These are phyloP conservation scores for Pycnomerus fuliginosus DNA, from an alignment of 2,888 invertebrate genomes.

Conservation along the genomic window DNA sequence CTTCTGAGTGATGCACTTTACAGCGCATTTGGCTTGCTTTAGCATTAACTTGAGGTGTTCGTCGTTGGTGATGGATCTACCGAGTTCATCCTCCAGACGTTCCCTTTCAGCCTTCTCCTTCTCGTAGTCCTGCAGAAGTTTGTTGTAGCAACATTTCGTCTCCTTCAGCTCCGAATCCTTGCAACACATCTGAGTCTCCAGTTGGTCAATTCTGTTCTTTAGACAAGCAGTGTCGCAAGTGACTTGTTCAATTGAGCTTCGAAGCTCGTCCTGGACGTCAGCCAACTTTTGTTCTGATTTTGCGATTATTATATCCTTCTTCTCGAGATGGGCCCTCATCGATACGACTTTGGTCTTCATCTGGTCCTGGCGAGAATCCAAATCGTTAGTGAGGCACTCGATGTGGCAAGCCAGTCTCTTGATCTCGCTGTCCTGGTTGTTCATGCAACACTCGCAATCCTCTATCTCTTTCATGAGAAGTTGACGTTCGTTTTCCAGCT, in stretches of 20 bases:
- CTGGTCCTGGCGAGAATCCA: constrained; percentile 46
- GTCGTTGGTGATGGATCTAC: constrained; percentile 7
- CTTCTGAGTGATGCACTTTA: constrained; percentile 42
- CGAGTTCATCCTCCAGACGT: constrained; percentile 3
- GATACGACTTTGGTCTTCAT: constrained; percentile 40
- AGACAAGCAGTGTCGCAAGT: constrained; percentile 40
- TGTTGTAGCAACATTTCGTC: no score
- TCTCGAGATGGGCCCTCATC: constrained; percentile 45
- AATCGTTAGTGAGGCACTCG: constrained; percentile 51
- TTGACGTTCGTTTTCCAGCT: constrained; percentile 56
- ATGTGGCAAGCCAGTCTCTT: constrained; percentile 57
- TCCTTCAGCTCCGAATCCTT: not conserved
- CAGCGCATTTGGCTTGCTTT: constrained; percentile 43
- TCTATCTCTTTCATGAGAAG: constrained; percentile 55
- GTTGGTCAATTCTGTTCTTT: constrained; percentile 35
- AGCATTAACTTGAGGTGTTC: constrained; percentile 42
- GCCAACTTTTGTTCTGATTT: constrained; percentile 45
- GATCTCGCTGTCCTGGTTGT: constrained; percentile 62
- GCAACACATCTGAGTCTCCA: constrained; percentile 13
- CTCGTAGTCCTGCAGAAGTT: not conserved
- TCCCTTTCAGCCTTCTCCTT: not conserved
- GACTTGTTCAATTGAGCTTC: constrained; percentile 41
- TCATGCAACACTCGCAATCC: constrained; percentile 58
- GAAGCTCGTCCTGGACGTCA: constrained; percentile 41
- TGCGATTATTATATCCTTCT: constrained; percentile 42